Base-by-base conservation (phyloP, 1,140 invertebrate species). In the Platyscapa corneri region DNA sequence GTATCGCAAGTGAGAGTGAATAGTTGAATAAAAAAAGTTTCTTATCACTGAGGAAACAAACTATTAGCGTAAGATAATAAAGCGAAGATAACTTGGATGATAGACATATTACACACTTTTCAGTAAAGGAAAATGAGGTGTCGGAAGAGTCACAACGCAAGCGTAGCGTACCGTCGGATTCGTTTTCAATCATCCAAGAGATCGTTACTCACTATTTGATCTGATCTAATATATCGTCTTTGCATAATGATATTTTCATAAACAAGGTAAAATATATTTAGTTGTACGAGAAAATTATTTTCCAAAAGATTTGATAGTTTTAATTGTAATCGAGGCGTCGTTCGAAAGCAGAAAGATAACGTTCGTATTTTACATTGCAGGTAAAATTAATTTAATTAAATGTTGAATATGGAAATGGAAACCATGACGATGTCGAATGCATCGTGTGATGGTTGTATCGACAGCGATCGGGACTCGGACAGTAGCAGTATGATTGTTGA, bases 61-160 rank as follows among this genome's bases (percentile, higher is more conserved):
- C 92, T 93, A 93, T 93, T 92, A 92, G 89, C 91, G 88, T 90
- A 90, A 92, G 91, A 91, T 92, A 92, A 91, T 92, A 93, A 87
- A 87, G 84, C 76, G 82, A 87, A 90, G 91, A 88, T 88, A 90
- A 89, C 84, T 89, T 65, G 86, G 88, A 89, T 89, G 89, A 88
- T 89, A 92, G 90, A 88, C 87, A 87, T 77, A 84, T 86, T 87
- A 85, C 76, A 84, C 34, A 72, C n/a, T 83, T 67, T 49, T 32
- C 42, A 79, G 84, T 82, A 88, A 85, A 86, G 84, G 88, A 89
- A 87, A 83, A 88, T 89, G 88, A 87, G 82, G 90, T 90, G 89
- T 89, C 88, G 88, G 67, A 87, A 76, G 87, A 87, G 83, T 88
- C 86, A 77, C 18, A 70, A 83, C 82, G 81, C 37, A 67, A 81